A percentile compares a stretch with the other conserved stretches of the same genome.
These are phyloP conservation scores for Agrotis segetum DNA, from an alignment of 2,888 invertebrate genomes.

Conservation along the genomic window DNA sequence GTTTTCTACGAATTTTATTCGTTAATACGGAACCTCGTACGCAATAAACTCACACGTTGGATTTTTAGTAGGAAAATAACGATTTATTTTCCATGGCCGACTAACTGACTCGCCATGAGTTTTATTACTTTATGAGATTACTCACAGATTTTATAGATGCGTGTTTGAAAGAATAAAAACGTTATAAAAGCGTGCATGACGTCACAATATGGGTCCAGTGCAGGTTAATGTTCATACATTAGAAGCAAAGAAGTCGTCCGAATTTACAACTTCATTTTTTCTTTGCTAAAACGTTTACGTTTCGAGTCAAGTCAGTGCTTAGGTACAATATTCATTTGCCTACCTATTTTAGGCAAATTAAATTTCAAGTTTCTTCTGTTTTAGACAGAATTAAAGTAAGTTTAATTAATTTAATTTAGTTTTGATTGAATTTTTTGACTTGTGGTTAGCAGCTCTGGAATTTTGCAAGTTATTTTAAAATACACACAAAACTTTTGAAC, in stretches of 20 bases:
- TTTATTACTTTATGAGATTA: slow-evolving; percentile 17
- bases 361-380: neutral
- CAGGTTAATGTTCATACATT: no score
- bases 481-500: neutral
- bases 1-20: neutral
- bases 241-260: no score
- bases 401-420: neutral
- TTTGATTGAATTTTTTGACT: slow-evolving; percentile 7
- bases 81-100: slow-evolving; percentile 10
- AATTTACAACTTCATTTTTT: no score
- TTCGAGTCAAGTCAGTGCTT: neutral
- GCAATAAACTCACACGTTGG: neutral
- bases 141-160: neutral
- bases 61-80: slow-evolving; percentile 17
- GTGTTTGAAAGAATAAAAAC: neutral
- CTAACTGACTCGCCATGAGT: slow-evolving; percentile 5
- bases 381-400: neutral
- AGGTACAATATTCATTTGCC: neutral
- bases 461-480: neutral
- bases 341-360: neutral
- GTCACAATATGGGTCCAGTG: no score
- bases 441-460: neutral
- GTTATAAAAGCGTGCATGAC: no score
- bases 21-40: neutral
- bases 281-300: no score